Evolutionary conservation across 1,140 invertebrate genomes (phyloP).

Genomic region (Limonius californicus): DNA sequence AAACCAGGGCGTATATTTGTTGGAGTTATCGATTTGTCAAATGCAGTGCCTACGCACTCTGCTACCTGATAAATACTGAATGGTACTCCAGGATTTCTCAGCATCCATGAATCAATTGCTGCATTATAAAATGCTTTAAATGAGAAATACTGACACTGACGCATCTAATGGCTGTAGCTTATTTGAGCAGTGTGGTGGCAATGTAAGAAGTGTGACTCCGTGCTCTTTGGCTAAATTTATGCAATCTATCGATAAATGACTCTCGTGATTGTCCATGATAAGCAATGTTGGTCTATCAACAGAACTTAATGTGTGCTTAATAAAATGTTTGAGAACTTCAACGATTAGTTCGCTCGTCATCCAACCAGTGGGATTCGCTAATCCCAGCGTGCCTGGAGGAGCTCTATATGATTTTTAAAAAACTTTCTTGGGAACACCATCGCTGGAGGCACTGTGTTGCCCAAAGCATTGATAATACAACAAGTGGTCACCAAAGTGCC

Average conservation of each 20-base stretch:
- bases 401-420: constrained; percentile 31
- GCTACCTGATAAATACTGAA: neutral
- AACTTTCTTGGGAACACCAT: constrained; percentile 43
- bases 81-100: constrained; percentile 3
- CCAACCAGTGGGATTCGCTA: constrained; percentile 43
- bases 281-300: constrained; percentile 30
- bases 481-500: constrained; percentile 23
- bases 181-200: neutral
- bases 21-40: neutral
- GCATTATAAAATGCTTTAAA: constrained; percentile 29
- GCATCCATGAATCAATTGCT: constrained; percentile 38
- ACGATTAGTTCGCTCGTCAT: constrained; percentile 47
- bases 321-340: constrained; percentile 48
- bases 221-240: constrained; percentile 35
- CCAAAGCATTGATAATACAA: neutral
- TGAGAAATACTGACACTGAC: neutral
- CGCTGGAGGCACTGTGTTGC: constrained; percentile 37
- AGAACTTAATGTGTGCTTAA: constrained; percentile 30
- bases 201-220: constrained; percentile 24
- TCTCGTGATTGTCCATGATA: constrained; percentile 47
- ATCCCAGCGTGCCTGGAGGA: constrained; percentile 38
- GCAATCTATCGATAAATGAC: constrained; percentile 21
- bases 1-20: neutral
- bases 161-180: neutral
- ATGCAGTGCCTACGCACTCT: neutral